Conservation (phyloP, 2,888 invertebrate genomes). For the Limnephilus auricula region DNA sequence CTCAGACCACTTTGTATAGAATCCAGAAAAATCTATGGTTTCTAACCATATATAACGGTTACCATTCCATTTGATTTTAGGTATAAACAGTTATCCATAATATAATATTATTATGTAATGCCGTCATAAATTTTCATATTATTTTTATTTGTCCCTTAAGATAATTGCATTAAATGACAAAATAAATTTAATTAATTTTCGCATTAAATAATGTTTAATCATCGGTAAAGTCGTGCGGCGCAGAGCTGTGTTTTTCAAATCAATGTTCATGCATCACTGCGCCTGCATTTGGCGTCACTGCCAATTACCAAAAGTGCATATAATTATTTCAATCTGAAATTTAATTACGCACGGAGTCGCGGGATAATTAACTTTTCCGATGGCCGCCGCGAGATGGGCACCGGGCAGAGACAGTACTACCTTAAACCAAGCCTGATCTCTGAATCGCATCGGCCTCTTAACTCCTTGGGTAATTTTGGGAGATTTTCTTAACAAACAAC, state of each 20-base stretch:
- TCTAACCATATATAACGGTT: too few species aligned
- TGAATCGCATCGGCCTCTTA: too few species aligned
- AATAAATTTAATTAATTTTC: background rate
- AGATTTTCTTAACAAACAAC: too few species aligned
- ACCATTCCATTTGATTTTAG: too few species aligned
- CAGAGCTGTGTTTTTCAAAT: background rate
- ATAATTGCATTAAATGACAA: constrained; percentile 6
- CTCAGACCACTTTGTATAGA: too few species aligned
- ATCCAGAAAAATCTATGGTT: too few species aligned
- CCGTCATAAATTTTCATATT: background rate
- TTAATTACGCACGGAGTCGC: constrained; percentile 34
- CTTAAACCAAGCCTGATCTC: too few species aligned
- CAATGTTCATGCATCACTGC: constrained; percentile 8
- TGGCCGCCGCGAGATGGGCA: background rate
- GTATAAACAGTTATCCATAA: too few species aligned
- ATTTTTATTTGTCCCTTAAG: background rate
- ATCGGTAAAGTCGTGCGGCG: constrained; percentile 24
- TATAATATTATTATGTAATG: too few species aligned
- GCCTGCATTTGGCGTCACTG: background rate
- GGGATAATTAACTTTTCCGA: constrained; percentile 35
- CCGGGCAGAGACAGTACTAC: background rate
- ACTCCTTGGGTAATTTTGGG: too few species aligned
- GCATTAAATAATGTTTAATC: background rate
- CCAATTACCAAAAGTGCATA: constrained; percentile 30
- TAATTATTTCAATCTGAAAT: constrained; percentile 38